Base-by-base conservation (phyloP, 1,140 invertebrate genomes). In the Neodiprion lecontei region DNA sequence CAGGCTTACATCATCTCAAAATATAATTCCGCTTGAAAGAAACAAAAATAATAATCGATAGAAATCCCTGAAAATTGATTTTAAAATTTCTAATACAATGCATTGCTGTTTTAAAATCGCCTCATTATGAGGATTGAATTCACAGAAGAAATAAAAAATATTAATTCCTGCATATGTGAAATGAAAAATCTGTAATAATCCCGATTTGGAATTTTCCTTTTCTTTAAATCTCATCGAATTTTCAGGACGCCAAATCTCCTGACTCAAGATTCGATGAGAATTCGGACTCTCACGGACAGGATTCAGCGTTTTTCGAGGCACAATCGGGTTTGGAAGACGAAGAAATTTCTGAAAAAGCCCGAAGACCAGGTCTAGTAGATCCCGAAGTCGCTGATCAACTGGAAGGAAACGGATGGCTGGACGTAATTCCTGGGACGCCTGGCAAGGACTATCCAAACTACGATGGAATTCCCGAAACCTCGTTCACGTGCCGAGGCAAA, bases 401-500 rank as follows among this genome's bases (percentile, higher is more conserved):
- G 9, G 47, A 67, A 17, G 9, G 9, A 17, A 66, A 74, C 65
- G 76, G 77, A n/a, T 81, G 78, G 79, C 73, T 79, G 61, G 84
- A 83, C 72, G 86, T 82, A n/a, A 90, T 91, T 73, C 90, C 90
- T 8, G 91, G 90, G 21, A 79, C 85, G n/a, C 82, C 90, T 8
- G 89, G 90, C 8, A 86, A 85, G 72, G 90, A 91, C 77, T 91
- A 90, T 81, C 90, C 90, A 10, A 86, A 89, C 74, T 87, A 87
- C 67, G 75, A 88, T 68, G 82, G 82, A 76, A 87, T 92, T 78
- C 92, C 91, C 0, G 84, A 89, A 75, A 92, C 91, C 5, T 87
- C 86, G 14, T 93, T 93, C 82, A 87, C 84, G 23, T 93, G 92
- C 79, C 81, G 79, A n/a, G 90, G 87, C 67, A 92, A 91, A 83